Conservation (phyloP, 2,888 invertebrate genomes). For the Ennomos erosarius region DNA sequence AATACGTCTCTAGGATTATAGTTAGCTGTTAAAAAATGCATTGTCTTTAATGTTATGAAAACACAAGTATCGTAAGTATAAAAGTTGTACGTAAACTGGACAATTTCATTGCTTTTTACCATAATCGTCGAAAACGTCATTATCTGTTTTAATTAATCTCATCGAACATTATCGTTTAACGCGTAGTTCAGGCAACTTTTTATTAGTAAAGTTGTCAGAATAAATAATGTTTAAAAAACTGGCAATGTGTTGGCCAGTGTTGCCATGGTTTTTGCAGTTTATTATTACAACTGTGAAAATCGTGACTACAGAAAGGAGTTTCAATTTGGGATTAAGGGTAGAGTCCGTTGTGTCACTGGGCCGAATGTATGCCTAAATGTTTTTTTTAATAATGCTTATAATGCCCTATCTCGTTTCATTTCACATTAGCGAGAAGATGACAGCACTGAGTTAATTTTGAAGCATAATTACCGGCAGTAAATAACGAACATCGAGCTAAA, state of each 20-base stretch:
- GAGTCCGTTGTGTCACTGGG: too few relatives aligned
- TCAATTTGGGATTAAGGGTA: too few relatives aligned
- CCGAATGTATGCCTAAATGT: too few relatives aligned
- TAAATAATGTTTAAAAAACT: slow-evolving; percentile 42
- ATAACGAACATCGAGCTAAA: too few relatives aligned
- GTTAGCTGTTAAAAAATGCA: slow-evolving; percentile 45
- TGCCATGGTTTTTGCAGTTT: slow-evolving; percentile 36
- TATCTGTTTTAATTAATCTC: slow-evolving; percentile 8
- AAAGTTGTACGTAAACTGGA: slow-evolving; percentile 49
- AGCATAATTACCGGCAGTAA: too few relatives aligned
- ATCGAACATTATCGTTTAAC: slow-evolving; percentile 18
- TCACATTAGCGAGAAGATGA: too few relatives aligned
- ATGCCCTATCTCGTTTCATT: too few relatives aligned
- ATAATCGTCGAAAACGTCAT: slow-evolving; percentile 11
- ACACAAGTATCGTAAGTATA: slow-evolving; percentile 58
- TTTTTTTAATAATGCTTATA: too few relatives aligned
- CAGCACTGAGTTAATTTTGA: too few relatives aligned
- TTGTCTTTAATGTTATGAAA: slow-evolving; percentile 49
- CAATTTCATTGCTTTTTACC: slow-evolving; percentile 48
- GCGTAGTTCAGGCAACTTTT: slow-evolving; percentile 40
- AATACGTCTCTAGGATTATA: slow-evolving; percentile 23
- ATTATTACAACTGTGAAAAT: slow-evolving; percentile 7
- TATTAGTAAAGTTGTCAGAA: slow-evolving; percentile 42
- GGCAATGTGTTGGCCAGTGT: slow-evolving; percentile 52
- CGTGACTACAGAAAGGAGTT: neutral